phyloP scores from a whole-genome alignment of 2,113 vertebrate genomes.

The Apodemus sylvaticus region DNA sequence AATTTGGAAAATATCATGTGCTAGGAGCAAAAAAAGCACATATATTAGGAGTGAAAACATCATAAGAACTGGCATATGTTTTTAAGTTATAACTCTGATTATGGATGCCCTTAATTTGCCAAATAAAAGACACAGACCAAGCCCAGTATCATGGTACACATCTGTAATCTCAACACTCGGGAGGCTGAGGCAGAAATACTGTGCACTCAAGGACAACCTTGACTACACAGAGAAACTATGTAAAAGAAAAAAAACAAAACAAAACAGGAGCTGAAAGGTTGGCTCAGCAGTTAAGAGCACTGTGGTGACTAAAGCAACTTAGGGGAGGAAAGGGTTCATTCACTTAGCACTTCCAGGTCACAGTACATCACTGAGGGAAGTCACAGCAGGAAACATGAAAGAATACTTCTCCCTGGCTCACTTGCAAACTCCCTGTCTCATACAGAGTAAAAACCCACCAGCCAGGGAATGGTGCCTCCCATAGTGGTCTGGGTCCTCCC shows the following conservation, averaged over 20 bases:
- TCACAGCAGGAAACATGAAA: neutral
- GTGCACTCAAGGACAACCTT: neutral
- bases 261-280: neutral
- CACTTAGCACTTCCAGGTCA: neutral
- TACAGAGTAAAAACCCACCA: neutral
- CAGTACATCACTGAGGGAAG: neutral
- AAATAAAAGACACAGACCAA: neutral
- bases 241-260: neutral
- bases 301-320: neutral
- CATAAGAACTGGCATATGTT: neutral
- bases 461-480: neutral
- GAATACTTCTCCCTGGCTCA: neutral
- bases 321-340: neutral
- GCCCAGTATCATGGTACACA: neutral
- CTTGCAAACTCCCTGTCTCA: neutral
- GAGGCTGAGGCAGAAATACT: neutral
- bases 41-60: neutral
- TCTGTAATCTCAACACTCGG: neutral
- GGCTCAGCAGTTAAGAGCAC: neutral
- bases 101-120: neutral
- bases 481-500: neutral
- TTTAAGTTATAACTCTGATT: neutral
- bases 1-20: neutral
- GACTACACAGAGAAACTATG: neutral
- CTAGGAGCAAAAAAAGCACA: neutral